A percentile compares a stretch with the other conserved stretches of the same genome.
Evolutionary conservation across 2,888 invertebrate species (phyloP).

Genomic region (Congeria kusceri): DNA sequence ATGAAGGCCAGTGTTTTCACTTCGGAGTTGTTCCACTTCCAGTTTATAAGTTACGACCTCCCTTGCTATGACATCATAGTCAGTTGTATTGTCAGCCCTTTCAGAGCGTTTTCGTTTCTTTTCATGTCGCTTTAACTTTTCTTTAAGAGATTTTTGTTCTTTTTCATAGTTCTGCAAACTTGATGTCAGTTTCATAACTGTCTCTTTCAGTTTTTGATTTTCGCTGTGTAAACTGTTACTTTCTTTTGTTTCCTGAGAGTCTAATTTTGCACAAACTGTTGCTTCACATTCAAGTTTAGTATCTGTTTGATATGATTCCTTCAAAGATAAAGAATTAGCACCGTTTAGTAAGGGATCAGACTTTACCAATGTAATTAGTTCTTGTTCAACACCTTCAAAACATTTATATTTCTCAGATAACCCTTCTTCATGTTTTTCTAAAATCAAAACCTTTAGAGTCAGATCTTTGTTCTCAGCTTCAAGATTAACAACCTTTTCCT

Average conservation of each 20-base stretch:
- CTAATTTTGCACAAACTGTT: slow-evolving; percentile 37
- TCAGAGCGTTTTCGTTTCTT: slow-evolving; percentile 60
- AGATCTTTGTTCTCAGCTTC: slow-evolving; percentile 56
- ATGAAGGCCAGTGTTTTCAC: slow-evolving; percentile 72
- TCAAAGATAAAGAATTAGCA: slow-evolving; percentile 36
- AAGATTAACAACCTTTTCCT: slow-evolving; percentile 43
- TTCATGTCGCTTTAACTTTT: slow-evolving; percentile 58
- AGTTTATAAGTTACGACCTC: slow-evolving; percentile 61
- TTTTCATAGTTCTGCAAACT: slow-evolving; percentile 52
- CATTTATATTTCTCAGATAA: slow-evolving; percentile 57
- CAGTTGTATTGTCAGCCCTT: slow-evolving; percentile 59
- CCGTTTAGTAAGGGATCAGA: slow-evolving; percentile 21
- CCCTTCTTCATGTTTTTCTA: slow-evolving; percentile 70
- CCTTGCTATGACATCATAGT: slow-evolving; percentile 64
- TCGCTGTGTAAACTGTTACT: slow-evolving; percentile 27
- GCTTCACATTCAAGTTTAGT: slow-evolving; percentile 47
- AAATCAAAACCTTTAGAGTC: slow-evolving; percentile 47
- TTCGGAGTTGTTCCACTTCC: slow-evolving; percentile 65
- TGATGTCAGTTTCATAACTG: slow-evolving; percentile 47
- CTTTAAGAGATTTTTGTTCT: slow-evolving; percentile 53
- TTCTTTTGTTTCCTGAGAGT: slow-evolving; percentile 29
- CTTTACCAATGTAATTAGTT: slow-evolving; percentile 55
- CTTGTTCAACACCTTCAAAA: slow-evolving; percentile 46
- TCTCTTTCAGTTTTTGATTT: slow-evolving; percentile 65
- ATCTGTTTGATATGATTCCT: slow-evolving; percentile 45